Percentiles rank a stretch among this genome's conserved stretches.
Evolutionary conservation across 2,888 invertebrate species (phyloP).

Genomic region (Ctena decussata): DNA sequence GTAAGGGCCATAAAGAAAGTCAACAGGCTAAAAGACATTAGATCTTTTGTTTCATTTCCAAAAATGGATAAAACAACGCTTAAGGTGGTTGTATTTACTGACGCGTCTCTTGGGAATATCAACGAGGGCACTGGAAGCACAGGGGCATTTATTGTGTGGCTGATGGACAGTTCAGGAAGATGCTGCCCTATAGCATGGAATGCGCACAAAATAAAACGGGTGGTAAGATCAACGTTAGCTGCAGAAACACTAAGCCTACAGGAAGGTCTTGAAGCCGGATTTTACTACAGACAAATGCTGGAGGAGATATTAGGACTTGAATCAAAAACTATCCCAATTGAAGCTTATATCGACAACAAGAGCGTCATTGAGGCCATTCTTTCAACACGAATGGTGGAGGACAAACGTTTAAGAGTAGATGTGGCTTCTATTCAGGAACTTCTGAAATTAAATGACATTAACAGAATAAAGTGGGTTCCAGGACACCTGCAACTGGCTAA

Average conservation of each 20-base stretch:
- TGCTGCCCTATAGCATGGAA: conserved; percentile 36
- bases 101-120: conserved; percentile 21
- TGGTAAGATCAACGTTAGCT: conserved; percentile 37
- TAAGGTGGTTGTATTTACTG: conserved; percentile 1
- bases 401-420: no score
- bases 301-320: conserved; percentile 14
- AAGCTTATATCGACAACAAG: conserved; percentile 43
- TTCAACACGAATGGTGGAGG: no score
- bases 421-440: no score
- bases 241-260: conserved; percentile 41
- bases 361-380: conserved; percentile 52
- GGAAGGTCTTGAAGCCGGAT: conserved; percentile 45
- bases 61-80: background rate
- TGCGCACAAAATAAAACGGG: conserved; percentile 41
- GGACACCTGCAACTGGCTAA: no score
- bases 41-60: background rate
- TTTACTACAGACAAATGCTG: conserved; percentile 40
- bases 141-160: conserved; percentile 25
- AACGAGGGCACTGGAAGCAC: conserved; percentile 17
- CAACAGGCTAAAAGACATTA: background rate
- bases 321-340: background rate
- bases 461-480: no score
- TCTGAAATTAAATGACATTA: no score
- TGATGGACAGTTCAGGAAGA: conserved; percentile 22
- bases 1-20: background rate